phyloP scores from a whole-genome alignment of 2,797 vertebrate genomes.

The Forpus xanthops region DNA sequence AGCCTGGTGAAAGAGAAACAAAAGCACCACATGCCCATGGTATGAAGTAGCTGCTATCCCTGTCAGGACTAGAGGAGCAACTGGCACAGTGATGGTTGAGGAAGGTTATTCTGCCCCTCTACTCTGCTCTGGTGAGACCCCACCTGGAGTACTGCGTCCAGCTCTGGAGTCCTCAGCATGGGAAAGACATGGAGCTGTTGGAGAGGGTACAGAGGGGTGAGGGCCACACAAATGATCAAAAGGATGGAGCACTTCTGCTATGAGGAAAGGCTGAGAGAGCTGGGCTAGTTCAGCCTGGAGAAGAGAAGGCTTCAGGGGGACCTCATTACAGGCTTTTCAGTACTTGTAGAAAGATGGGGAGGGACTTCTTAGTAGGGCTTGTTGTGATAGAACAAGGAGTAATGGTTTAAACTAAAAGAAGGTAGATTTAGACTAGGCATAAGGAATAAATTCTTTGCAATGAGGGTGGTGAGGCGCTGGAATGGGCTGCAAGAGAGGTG shows the following conservation, averaged over 20 bases:
- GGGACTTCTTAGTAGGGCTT: neutral
- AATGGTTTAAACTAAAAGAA: neutral
- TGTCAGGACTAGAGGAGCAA: neutral
- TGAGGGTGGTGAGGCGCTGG: neutral
- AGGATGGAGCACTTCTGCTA: rapidly evolving
- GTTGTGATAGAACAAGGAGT: neutral
- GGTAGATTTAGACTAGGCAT: neutral
- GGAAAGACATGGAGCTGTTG: neutral
- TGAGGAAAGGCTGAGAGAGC: neutral
- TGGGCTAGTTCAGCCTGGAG: neutral
- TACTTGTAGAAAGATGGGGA: neutral
- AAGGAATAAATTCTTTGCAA: neutral
- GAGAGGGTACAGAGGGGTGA: neutral
- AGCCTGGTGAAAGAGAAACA: neutral
- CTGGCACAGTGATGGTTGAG: neutral
- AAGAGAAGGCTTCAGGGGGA: neutral
- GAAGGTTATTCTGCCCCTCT: neutral
- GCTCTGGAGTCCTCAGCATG: neutral
- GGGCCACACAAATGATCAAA: neutral
- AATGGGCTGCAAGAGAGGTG: neutral
- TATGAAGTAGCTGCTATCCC: neutral
- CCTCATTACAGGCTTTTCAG: neutral
- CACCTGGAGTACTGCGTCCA: neutral
- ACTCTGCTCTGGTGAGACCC: neutral
- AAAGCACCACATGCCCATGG: neutral